Conservation (phyloP, 1,140 invertebrate species). For the Archegozetes longisetosus region DNA sequence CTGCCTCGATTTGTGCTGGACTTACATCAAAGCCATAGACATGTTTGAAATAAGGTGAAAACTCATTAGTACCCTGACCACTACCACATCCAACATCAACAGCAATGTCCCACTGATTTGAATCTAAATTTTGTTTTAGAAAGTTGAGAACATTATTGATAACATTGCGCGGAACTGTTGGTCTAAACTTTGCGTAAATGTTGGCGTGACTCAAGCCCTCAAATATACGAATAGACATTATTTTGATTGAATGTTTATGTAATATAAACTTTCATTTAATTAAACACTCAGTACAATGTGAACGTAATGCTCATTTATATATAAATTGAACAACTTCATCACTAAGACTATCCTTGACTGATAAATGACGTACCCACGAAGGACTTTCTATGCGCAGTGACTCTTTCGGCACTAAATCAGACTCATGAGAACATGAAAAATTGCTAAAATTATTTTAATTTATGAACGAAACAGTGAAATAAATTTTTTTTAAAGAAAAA, state of each 20-base stretch:
- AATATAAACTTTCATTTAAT: too few relatives aligned
- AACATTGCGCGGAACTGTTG: not conserved
- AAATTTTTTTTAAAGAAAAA: too few relatives aligned
- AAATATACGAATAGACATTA: not conserved
- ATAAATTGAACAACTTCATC: too few relatives aligned
- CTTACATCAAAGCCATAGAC: conserved; percentile 32
- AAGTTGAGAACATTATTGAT: not conserved
- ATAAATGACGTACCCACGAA: too few relatives aligned
- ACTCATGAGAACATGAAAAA: too few relatives aligned
- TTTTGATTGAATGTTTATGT: not conserved
- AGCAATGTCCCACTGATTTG: conserved; percentile 9
- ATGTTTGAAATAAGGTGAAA: conserved; percentile 29
- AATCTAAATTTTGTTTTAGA: not conserved
- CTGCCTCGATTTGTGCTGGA: conserved; percentile 28
- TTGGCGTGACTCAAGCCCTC: not conserved
- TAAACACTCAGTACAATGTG: not conserved
- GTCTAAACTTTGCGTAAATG: not conserved
- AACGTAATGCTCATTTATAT: too few relatives aligned
- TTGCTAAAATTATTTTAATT: too few relatives aligned
- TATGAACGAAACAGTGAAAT: too few relatives aligned
- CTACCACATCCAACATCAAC: conserved; percentile 35
- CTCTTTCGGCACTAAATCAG: too few relatives aligned
- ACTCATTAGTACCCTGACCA: conserved; percentile 33
- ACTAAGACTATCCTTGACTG: too few relatives aligned
- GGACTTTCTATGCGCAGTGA: too few relatives aligned